These are phyloP conservation scores for Drosophila ercepeae DNA, from an alignment of 1,140 invertebrate genomes.

Conservation along the genomic window DNA sequence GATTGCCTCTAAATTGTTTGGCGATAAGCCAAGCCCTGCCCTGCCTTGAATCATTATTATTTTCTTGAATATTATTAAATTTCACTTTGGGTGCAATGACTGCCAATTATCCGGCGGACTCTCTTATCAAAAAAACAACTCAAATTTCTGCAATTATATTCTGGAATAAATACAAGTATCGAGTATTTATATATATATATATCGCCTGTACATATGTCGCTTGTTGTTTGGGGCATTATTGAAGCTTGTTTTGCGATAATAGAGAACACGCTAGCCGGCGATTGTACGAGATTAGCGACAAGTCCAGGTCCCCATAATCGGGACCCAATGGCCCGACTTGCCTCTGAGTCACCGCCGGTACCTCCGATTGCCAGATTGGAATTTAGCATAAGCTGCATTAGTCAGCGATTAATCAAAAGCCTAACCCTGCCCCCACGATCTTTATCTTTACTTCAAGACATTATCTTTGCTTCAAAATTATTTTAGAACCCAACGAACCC, in stretches of 20 bases:
- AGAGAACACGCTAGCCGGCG: constrained; percentile 25
- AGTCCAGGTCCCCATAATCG: constrained; percentile 15
- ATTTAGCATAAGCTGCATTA: constrained; percentile 41
- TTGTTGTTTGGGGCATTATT: constrained; percentile 26
- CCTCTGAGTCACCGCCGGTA: too few relatives aligned
- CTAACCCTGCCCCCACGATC: too few relatives aligned
- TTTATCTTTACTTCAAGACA: too few relatives aligned
- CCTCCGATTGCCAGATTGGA: constrained; percentile 14
- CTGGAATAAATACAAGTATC: too few relatives aligned
- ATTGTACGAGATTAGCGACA: constrained; percentile 30
- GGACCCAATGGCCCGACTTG: too few relatives aligned
- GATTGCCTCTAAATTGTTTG: not conserved
- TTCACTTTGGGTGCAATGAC: not conserved
- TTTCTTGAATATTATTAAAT: too few relatives aligned
- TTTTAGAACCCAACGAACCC: too few relatives aligned
- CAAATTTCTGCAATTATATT: not conserved
- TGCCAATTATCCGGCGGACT: not conserved
- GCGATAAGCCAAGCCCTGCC: not conserved
- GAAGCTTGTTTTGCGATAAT: constrained; percentile 34
- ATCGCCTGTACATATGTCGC: constrained; percentile 30
- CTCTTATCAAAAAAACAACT: constrained; percentile 23
- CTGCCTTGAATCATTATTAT: not conserved
- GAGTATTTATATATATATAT: too few relatives aligned
- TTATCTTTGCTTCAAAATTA: too few relatives aligned
- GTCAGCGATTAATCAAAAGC: constrained; percentile 9